Conservation (phyloP, 2,113 vertebrate species). For the Bubo blakistoni region DNA sequence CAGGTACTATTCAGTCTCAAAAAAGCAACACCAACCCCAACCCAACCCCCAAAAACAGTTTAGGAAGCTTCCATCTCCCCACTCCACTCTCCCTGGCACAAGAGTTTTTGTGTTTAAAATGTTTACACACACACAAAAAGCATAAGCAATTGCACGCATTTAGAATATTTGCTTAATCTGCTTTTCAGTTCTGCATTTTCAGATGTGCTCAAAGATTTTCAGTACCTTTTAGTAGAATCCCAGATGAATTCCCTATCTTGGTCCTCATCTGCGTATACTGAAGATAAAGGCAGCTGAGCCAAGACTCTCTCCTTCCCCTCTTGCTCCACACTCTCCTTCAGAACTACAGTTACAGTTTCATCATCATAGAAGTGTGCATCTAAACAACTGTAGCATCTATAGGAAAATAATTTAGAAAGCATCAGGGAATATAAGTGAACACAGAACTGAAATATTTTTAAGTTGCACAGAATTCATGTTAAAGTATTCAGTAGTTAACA, state of each 20-base stretch:
- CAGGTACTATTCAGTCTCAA: background rate
- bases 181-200: background rate
- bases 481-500: background rate
- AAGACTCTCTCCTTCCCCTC: conserved; percentile 82
- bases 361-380: conserved; percentile 96
- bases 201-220: background rate
- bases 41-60: background rate
- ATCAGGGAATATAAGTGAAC: background rate
- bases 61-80: background rate
- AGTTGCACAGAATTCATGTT: background rate
- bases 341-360: conserved; percentile 88
- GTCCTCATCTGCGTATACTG: conserved; percentile 75
- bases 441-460: background rate
- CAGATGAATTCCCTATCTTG: conserved; percentile 75
- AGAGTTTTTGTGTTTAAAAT: background rate
- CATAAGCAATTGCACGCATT: background rate
- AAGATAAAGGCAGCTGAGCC: conserved; percentile 87
- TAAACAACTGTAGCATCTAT: conserved; percentile 81
- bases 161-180: background rate
- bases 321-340: conserved; percentile 78
- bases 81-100: background rate
- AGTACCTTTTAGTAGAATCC: conserved; percentile 79
- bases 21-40: background rate
- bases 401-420: background rate
- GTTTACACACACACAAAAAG: background rate